A percentile compares a stretch with the other conserved stretches of the same genome.
These are phyloP conservation scores for Drosophila mimica DNA, from an alignment of 2,888 invertebrate genomes.

Conservation along the genomic window DNA sequence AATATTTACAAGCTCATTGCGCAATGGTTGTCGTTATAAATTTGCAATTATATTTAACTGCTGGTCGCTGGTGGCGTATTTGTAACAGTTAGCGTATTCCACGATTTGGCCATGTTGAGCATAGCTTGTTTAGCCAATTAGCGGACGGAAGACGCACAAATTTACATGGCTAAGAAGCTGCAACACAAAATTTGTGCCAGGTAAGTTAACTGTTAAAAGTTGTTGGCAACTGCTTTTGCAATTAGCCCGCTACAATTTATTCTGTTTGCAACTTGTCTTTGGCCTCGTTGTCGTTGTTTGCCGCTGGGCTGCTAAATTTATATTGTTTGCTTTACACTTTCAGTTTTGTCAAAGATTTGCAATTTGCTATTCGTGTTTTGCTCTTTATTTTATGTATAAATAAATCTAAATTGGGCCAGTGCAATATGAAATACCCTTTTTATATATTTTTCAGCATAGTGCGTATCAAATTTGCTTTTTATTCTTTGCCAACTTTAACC, in stretches of 20 bases:
- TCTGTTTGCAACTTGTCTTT: conserved; percentile 45
- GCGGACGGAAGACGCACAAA: conserved; percentile 42
- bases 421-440: conserved; percentile 16
- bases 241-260: conserved; percentile 74
- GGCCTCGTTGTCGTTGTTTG: conserved; percentile 33
- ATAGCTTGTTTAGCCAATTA: conserved; percentile 72
- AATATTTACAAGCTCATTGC: conserved; percentile 54
- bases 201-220: conserved; percentile 39
- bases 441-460: conserved; percentile 1
- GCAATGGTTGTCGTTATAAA: conserved; percentile 58
- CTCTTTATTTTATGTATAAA: conserved; percentile 13
- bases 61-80: conserved; percentile 41
- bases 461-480: neutral
- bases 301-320: conserved; percentile 31
- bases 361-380: conserved; percentile 65
- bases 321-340: conserved; percentile 72
- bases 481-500: neutral
- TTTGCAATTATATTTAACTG: conserved; percentile 67
- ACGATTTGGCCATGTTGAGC: conserved; percentile 40
- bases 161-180: conserved; percentile 44
- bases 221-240: conserved; percentile 70
- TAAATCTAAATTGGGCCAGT: conserved; percentile 1
- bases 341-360: conserved; percentile 75
- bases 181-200: conserved; percentile 31
- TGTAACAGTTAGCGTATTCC: conserved; percentile 48